Evolutionary conservation across 1,140 invertebrate species (phyloP).

Genomic region (Andrena cerasifolii): DNA sequence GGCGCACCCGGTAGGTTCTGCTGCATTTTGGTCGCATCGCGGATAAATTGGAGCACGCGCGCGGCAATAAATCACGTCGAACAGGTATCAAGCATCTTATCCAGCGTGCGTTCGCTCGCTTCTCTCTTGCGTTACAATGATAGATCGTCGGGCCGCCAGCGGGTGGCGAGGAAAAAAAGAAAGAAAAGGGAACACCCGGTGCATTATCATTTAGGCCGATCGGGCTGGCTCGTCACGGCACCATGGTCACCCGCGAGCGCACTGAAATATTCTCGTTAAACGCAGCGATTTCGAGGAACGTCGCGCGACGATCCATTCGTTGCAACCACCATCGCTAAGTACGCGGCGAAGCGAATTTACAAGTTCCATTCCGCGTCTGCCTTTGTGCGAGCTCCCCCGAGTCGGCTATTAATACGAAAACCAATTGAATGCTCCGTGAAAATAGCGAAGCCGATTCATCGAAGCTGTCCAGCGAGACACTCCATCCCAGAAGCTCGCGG

Average conservation of each 20-base stretch:
- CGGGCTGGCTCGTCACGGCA: conserved; percentile 42
- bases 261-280: conserved; percentile 31
- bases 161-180: conserved; percentile 35
- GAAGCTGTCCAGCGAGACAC: conserved; percentile 12
- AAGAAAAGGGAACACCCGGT: conserved; percentile 30
- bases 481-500: neutral
- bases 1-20: neutral
- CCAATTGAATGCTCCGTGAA: conserved; percentile 24
- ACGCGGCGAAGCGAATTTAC: too few species aligned
- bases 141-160: conserved; percentile 31
- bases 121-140: conserved; percentile 42
- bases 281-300: conserved; percentile 20
- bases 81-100: conserved; percentile 55
- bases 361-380: too few species aligned
- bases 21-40: conserved; percentile 34
- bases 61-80: conserved; percentile 55
- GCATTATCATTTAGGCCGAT: conserved; percentile 53
- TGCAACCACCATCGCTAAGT: too few species aligned
- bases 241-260: conserved; percentile 6
- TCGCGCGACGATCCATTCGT: too few species aligned
- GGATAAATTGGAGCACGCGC: conserved; percentile 47
- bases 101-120: conserved; percentile 42
- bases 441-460: conserved; percentile 6
- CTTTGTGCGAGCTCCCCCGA: too few species aligned
- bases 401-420: conserved; percentile 32